Evolutionary conservation across 2,113 vertebrate species (phyloP), one percentile per base, ranked within the genome.

Genomic region (Chaetorhynchus papuensis): DNA sequence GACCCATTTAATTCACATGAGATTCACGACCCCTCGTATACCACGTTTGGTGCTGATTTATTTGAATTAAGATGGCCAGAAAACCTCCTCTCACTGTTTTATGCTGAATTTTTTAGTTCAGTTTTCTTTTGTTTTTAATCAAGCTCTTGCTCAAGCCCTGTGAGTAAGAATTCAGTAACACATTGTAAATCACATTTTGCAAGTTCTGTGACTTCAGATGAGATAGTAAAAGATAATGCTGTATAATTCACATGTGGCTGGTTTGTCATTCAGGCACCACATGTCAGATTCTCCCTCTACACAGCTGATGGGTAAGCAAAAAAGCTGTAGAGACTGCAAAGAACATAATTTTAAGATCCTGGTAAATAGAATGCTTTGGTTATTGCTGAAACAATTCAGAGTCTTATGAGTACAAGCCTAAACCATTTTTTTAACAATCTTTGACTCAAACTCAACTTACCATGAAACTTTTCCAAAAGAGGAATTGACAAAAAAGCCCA

Each of bases 81-180:
- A 93, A 94, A 84, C 20, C 60, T 89, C 23, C 16, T 93, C 88
- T 92, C 0, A 1, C 68, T 87, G 76, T 10, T 95, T 83, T 89
- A 42, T 50, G 59, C 71, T 91, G 14, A 35, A 70, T 68, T 95
- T 77, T 95, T 94, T 74, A 61, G 39, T 79, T 91, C 21, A 44
- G 47, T 50, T 92, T 94, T 95, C 75, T 94, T 96, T 96, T 95
- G 93, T 75, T 96, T 97, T 96, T 95, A 97, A 95, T 97, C 92
- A 94, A 90, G 49, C 18, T 85, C 81, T 94, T 94, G 84, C 79
- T 95, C 75, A 90, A 95, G 37, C 61, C 45, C 41, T 93, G 72
- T 87, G 90, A 94, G 76, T 94, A 96, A 86, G 72, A 89, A 87
- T 83, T 95, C 71, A 94, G 53, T 71, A 95, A 96, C 92, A 95